Evolutionary conservation across 2,888 invertebrate species (phyloP).

Genomic region (Rhingia campestris): DNA sequence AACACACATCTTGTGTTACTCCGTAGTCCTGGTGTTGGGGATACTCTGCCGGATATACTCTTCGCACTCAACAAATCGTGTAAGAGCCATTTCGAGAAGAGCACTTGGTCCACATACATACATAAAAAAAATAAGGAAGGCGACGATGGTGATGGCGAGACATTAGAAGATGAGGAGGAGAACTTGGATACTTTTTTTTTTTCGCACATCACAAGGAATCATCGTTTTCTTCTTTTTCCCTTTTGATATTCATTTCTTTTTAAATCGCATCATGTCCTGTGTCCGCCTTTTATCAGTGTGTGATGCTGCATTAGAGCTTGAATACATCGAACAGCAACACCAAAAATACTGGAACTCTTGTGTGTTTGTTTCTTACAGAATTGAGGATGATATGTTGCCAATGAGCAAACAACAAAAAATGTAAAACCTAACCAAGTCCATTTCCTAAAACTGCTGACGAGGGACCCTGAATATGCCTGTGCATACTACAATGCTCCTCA

Average conservation of each 20-base stretch:
- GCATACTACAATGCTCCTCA: slow-evolving; percentile 43
- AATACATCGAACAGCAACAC: slow-evolving; percentile 43
- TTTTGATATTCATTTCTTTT: slow-evolving; percentile 33
- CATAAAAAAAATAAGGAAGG: slow-evolving; percentile 53
- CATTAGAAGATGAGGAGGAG: slow-evolving; percentile 44
- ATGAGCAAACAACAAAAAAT: slow-evolving; percentile 31
- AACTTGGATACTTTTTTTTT: slow-evolving; percentile 66
- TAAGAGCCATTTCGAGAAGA: slow-evolving; percentile 71
- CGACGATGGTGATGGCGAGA: slow-evolving; percentile 52
- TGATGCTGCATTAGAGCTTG: slow-evolving; percentile 38
- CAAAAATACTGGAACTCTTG: slow-evolving; percentile 28
- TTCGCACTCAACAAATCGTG: slow-evolving; percentile 71
- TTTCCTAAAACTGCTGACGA: slow-evolving; percentile 63
- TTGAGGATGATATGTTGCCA: slow-evolving; percentile 41
- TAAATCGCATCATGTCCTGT: slow-evolving; percentile 75
- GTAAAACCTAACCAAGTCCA: slow-evolving; percentile 46
- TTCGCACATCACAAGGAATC: slow-evolving; percentile 60
- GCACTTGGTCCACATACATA: slow-evolving; percentile 71
- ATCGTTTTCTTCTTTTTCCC: slow-evolving; percentile 21
- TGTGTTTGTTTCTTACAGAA: slow-evolving; percentile 45
- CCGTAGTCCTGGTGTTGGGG: slow-evolving; percentile 25
- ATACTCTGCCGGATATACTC: slow-evolving; percentile 60
- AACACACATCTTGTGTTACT: slow-evolving; percentile 62
- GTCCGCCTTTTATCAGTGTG: slow-evolving; percentile 55
- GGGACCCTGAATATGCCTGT: slow-evolving; percentile 13